These are phyloP conservation scores for Catharus fuscescens DNA, from an alignment of 2,113 vertebrate genomes.

Conservation along the genomic window DNA sequence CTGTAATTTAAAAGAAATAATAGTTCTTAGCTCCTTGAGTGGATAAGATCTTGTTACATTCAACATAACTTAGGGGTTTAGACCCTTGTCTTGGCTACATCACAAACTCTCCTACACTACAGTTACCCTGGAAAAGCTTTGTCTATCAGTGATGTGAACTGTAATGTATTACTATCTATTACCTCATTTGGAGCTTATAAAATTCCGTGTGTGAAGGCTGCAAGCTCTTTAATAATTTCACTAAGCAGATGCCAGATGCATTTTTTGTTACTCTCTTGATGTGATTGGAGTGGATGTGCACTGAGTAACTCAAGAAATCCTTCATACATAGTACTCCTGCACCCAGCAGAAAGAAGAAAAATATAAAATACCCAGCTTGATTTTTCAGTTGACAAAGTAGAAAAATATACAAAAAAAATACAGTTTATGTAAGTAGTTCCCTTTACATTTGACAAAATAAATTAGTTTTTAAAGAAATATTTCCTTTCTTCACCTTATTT, in stretches of 20 bases:
- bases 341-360: not conserved
- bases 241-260: not conserved
- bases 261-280: not conserved
- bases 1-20: not conserved
- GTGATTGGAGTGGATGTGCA: not conserved
- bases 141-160: not conserved
- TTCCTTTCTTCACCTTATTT: not conserved
- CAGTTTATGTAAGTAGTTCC: not conserved
- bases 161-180: not conserved
- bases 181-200: not conserved
- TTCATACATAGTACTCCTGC: not conserved
- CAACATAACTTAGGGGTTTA: not conserved
- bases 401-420: not conserved
- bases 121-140: not conserved
- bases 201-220: not conserved
- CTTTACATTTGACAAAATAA: not conserved
- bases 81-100: not conserved
- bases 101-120: not conserved
- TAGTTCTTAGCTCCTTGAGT: not conserved
- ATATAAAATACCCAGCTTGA: not conserved
- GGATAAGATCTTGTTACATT: not conserved
- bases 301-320: not conserved
- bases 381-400: not conserved
- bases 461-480: not conserved
- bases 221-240: not conserved